Conservation (phyloP, 2,888 invertebrate genomes). For the Lymantria monacha region DNA sequence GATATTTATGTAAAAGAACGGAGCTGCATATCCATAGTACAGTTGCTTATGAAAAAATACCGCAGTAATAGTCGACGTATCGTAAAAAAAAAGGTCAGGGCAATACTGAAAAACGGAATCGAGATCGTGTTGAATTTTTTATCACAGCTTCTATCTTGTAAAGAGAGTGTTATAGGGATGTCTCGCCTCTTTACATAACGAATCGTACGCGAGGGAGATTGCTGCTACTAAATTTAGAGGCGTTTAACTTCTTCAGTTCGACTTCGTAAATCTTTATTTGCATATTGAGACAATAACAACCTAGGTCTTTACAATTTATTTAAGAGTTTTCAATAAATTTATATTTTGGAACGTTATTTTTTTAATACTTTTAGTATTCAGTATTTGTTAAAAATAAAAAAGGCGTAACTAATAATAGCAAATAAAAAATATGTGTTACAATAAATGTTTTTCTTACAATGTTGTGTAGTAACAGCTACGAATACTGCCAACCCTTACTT, state of each 20-base stretch:
- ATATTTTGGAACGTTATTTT: slow-evolving; percentile 29
- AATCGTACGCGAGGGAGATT: slow-evolving; percentile 53
- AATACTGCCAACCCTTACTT: too few relatives aligned
- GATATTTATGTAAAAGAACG: neutral
- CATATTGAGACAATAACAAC: slow-evolving; percentile 46
- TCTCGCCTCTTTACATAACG: slow-evolving; percentile 51
- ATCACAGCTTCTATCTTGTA: slow-evolving; percentile 57
- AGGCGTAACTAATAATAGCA: too few relatives aligned
- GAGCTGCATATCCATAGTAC: neutral
- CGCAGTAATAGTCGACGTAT: slow-evolving; percentile 45
- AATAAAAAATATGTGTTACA: too few relatives aligned
- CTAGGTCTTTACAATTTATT: slow-evolving; percentile 41
- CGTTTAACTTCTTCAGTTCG: slow-evolving; percentile 56
- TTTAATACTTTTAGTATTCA: too few relatives aligned
- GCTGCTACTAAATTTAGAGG: slow-evolving; percentile 59
- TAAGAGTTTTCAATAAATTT: slow-evolving; percentile 40
- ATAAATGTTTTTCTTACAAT: too few relatives aligned
- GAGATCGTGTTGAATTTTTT: slow-evolving; percentile 66
- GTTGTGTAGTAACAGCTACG: too few relatives aligned
- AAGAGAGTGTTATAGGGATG: slow-evolving; percentile 51
- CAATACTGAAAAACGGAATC: slow-evolving; percentile 59
- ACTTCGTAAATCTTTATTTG: slow-evolving; percentile 63
- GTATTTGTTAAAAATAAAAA: too few relatives aligned
- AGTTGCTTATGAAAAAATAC: slow-evolving; percentile 43
- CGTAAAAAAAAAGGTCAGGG: slow-evolving; percentile 50